These are phyloP conservation scores for Leptodactylus fuscus DNA, from an alignment of 2,113 vertebrate species.

Conservation along the genomic window DNA sequence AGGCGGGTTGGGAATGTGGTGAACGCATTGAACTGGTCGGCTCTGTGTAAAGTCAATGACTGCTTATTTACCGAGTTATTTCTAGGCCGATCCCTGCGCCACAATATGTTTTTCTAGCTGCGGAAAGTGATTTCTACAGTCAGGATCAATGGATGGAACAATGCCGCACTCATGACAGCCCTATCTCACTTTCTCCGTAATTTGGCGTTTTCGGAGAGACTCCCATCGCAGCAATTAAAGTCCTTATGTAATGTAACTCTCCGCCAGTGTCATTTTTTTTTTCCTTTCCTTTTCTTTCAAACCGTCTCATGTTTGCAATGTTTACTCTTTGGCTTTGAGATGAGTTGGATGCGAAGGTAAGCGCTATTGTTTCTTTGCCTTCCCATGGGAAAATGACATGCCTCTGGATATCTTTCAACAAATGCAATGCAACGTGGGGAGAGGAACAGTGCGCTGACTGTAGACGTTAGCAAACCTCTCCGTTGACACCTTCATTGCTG, in stretches of 20 bases:
- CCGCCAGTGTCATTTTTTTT: conserved; percentile 57
- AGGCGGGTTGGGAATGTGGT: conserved; percentile 3
- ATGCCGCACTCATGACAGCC: neutral
- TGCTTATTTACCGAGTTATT: neutral
- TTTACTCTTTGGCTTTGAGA: conserved; percentile 77
- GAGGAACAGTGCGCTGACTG: conserved; percentile 68
- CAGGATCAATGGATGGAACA: conserved; percentile 22
- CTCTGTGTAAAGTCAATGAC: neutral
- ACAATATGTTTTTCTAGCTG: conserved; percentile 35
- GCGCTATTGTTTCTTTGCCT: conserved; percentile 77
- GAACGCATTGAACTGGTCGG: neutral
- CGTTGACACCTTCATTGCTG: conserved; percentile 43
- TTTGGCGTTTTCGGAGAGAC: conserved; percentile 54
- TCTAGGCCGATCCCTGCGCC: neutral
- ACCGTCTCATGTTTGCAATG: conserved; percentile 68
- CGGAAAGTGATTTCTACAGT: neutral
- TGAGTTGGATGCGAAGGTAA: conserved; percentile 78
- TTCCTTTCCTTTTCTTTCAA: conserved; percentile 18
- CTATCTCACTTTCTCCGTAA: conserved; percentile 66
- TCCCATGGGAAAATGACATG: conserved; percentile 81
- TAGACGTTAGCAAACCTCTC: conserved; percentile 44
- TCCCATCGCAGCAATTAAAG: conserved; percentile 69
- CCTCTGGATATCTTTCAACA: conserved; percentile 75
- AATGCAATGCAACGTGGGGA: conserved; percentile 74
- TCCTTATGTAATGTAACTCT: conserved; percentile 70